Percentiles rank a stretch among this genome's conserved stretches.
These are phyloP conservation scores for Tursiops truncatus DNA, from an alignment of 2,113 vertebrate genomes.

Conservation along the genomic window DNA sequence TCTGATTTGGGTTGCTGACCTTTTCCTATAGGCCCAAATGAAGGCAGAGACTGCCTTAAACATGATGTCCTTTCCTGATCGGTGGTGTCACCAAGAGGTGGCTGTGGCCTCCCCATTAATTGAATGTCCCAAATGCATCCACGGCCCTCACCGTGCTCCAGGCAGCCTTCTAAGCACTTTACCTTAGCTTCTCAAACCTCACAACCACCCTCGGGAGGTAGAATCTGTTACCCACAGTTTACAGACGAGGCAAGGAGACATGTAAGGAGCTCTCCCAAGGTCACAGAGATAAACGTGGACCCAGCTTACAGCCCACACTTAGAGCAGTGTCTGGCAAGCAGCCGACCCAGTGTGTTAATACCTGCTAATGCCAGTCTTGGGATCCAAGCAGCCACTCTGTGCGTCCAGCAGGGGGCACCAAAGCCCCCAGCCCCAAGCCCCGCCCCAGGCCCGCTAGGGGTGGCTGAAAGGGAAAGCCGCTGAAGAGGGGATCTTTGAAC, in stretches of 20 bases:
- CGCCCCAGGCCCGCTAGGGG: neutral
- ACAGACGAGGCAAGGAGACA: neutral
- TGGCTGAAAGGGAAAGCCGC: neutral
- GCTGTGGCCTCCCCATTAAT: no score
- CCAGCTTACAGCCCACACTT: no score
- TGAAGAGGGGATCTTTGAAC: neutral
- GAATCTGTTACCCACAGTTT: neutral
- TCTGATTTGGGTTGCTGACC: neutral
- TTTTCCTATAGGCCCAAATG: neutral
- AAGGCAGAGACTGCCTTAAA: neutral
- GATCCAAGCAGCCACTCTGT: neutral
- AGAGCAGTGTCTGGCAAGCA: neutral
- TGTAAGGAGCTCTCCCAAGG: neutral
- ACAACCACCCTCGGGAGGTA: neutral
- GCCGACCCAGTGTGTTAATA: fast-evolving
- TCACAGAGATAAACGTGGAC: neutral
- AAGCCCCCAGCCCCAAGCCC: neutral
- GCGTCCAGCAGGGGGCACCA: slow-evolving; percentile 50
- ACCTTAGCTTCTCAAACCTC: neutral
- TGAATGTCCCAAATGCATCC: neutral
- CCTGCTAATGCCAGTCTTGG: fast-evolving
- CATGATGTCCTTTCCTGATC: neutral
- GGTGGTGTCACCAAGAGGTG: neutral
- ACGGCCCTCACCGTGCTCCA: fast-evolving
- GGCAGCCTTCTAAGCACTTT: neutral